phyloP scores from a whole-genome alignment of 2,888 invertebrate species.

The Himalopsyche kuldschensis region DNA sequence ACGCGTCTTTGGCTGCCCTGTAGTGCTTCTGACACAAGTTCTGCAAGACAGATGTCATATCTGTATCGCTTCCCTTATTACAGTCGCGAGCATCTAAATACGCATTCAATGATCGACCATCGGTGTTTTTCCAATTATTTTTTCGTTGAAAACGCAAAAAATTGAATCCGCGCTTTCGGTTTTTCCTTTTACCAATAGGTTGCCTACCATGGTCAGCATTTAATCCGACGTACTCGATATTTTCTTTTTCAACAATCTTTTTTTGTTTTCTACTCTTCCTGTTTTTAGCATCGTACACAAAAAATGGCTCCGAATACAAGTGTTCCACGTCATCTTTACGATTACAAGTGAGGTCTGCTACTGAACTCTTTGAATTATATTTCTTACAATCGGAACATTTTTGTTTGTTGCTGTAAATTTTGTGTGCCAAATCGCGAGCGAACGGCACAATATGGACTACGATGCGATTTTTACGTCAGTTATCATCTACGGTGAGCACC shows the following conservation, averaged over 20 bases:
- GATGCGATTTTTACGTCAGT: slow-evolving; percentile 50
- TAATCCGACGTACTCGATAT: background rate
- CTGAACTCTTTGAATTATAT: slow-evolving; percentile 9
- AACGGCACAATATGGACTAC: slow-evolving; percentile 42
- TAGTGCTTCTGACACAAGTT: slow-evolving; percentile 37
- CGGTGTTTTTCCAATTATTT: slow-evolving; percentile 13
- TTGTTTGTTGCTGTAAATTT: slow-evolving; percentile 24
- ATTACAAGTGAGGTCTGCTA: slow-evolving; percentile 5
- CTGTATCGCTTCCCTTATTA: slow-evolving; percentile 24
- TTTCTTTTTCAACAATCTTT: slow-evolving; percentile 10
- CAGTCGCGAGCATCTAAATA: slow-evolving; percentile 36
- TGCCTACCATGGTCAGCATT: slow-evolving; percentile 3
- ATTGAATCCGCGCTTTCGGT: slow-evolving; percentile 19
- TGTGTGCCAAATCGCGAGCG: slow-evolving; percentile 34
- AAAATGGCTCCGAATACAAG: slow-evolving; percentile 35
- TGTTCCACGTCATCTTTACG: slow-evolving; percentile 29
- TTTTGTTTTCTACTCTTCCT: slow-evolving; percentile 20
- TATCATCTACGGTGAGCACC: slow-evolving; percentile 42
- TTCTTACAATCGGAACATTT: slow-evolving; percentile 22
- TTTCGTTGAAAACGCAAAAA: slow-evolving; percentile 29
- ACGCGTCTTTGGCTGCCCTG: slow-evolving; percentile 39
- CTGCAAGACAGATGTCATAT: slow-evolving; percentile 33
- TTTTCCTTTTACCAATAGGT: slow-evolving; percentile 8
- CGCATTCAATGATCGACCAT: slow-evolving; percentile 5
- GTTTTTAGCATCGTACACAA: slow-evolving; percentile 20